phyloP scores from a whole-genome alignment of 1,140 invertebrate genomes.

The Tyrophagus putrescentiae region DNA sequence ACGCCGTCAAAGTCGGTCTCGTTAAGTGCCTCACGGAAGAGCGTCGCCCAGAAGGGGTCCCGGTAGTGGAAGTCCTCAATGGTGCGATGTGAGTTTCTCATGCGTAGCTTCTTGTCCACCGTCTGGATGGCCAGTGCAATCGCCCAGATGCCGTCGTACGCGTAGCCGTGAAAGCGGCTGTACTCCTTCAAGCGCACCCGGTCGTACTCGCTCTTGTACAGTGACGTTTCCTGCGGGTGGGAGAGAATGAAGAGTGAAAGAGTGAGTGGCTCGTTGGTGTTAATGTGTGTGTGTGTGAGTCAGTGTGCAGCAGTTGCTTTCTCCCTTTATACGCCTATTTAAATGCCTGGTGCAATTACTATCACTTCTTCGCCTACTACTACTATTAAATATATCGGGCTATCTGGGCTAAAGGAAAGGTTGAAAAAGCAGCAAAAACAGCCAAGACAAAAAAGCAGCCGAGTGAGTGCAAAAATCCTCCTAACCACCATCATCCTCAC shows the following conservation, averaged over 20 bases:
- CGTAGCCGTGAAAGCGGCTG: conserved; percentile 88
- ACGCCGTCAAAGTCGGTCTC: conserved; percentile 86
- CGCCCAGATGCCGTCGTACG: conserved; percentile 93
- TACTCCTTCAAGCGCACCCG: conserved; percentile 58
- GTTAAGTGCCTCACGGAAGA: conserved; percentile 68
- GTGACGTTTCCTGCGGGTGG: conserved; percentile 68
- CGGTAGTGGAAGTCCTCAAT: conserved; percentile 62
- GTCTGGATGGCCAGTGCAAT: conserved; percentile 78
- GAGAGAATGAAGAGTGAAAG: too few relatives aligned
- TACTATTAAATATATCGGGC: too few relatives aligned
- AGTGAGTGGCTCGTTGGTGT: too few relatives aligned
- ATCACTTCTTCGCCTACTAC: too few relatives aligned
- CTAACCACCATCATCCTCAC: background rate
- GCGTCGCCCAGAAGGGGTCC: conserved; percentile 66
- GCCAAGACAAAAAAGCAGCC: background rate
- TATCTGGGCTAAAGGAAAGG: too few relatives aligned
- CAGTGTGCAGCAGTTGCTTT: too few relatives aligned
- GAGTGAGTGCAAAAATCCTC: background rate
- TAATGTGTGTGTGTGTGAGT: too few relatives aligned
- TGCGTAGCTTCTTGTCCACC: conserved; percentile 50
- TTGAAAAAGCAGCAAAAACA: background rate
- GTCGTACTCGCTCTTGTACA: conserved; percentile 72
- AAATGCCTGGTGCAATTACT: too few relatives aligned
- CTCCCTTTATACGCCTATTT: too few relatives aligned
- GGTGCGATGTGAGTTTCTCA: conserved; percentile 13